Base-by-base conservation (phyloP, 37 sponge, comb jelly and placozoan species). In the Halichondria panicea region DNA sequence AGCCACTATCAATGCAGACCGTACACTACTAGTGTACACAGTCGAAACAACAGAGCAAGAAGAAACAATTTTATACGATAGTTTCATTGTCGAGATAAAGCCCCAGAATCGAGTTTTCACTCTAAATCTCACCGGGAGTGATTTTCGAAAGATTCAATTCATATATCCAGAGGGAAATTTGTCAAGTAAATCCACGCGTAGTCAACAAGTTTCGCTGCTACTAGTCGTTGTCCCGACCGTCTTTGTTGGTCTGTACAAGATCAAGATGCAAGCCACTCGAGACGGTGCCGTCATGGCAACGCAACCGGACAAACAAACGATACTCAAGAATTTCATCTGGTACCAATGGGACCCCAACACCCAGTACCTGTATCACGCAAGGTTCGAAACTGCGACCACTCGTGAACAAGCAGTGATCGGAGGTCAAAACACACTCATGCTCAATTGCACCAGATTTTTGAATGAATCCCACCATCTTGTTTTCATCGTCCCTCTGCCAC, bases 281-380 rank as follows among this genome's bases (percentile, higher is more conserved):
- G 39, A 37, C 15, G 71, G 76, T 1, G 45, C 57, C 3, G 54
- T 87, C 3, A 34, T 76, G 24, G 27, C 41, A 3, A 32, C 24
- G 12, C 76, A 81, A 41, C 88, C 88, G 1, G 61, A 81, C n/a
- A 38, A 30, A 30, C 71, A 69, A 25, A 43, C 46, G 18, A 46
- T 81, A 18, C 22, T 33, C 11, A 27, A 63, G 55, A 70, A 87
- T 15, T 74, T 81, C 53, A 18, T 61, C 43, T 87, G 88, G 88
- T 87, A 87, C 62, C 88, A 87, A 77, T 87, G 88, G 88, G 82
- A 81, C 62, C 82, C 88, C 28, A 55, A 59, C 11, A 50, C 46
- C 40, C 88, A 87, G 64, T 87, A 82, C 82, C 82, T 87, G 33
- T 87, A 81, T 44, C 76, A 81, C 28, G 76, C 88, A 28, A 48